These are phyloP conservation scores for Mimumesa dahlbomi DNA, from an alignment of 2,888 invertebrate genomes.

Conservation along the genomic window DNA sequence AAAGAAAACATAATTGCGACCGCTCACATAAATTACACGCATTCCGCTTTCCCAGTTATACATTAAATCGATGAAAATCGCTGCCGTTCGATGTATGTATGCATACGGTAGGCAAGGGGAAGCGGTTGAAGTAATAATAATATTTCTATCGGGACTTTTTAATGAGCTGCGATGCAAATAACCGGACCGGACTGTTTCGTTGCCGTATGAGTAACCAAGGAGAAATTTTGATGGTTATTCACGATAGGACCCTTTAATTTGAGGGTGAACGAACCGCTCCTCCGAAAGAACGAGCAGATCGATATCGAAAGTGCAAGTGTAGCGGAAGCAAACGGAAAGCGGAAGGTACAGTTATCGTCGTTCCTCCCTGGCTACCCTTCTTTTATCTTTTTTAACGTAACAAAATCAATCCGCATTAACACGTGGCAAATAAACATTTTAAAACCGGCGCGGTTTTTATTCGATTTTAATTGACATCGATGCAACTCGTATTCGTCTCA, in stretches of 20 bases:
- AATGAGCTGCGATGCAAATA: background rate
- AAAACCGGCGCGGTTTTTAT: background rate
- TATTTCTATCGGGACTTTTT: background rate
- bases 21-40: constrained; percentile 21
- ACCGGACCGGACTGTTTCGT: no score
- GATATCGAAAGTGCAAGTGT: constrained; percentile 57
- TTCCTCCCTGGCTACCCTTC: background rate
- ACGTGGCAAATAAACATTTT: constrained; percentile 18
- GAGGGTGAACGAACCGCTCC: constrained; percentile 55
- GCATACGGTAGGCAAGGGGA: background rate
- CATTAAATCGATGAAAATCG: constrained; percentile 8
- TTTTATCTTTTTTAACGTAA: no score
- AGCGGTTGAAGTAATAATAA: background rate
- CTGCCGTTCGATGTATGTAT: background rate
- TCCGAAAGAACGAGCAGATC: constrained; percentile 42
- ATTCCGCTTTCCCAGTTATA: constrained; percentile 16
- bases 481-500: background rate
- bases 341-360: constrained; percentile 33
- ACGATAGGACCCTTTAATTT: constrained; percentile 10
- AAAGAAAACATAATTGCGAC: constrained; percentile 20
- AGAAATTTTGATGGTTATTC: background rate
- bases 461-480: background rate
- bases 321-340: no score
- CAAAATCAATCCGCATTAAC: constrained; percentile 16
- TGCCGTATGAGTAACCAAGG: background rate